These are phyloP conservation scores for Nephila pilipes DNA, from an alignment of 1,140 invertebrate genomes.

Conservation along the genomic window DNA sequence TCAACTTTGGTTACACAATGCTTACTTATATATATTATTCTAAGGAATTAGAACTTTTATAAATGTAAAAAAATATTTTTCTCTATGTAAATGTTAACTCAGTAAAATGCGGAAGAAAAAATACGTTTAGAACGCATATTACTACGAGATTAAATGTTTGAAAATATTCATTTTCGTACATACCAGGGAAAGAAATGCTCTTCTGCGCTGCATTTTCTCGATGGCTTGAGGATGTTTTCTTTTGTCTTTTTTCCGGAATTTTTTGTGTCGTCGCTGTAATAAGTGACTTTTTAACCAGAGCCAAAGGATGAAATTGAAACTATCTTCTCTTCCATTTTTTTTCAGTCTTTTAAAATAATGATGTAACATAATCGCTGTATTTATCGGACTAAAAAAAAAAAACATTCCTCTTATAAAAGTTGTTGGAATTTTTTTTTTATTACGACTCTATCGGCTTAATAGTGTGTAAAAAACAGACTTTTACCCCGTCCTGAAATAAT, in stretches of 20 bases:
- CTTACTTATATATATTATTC: no score
- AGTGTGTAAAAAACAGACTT: neutral
- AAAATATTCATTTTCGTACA: neutral
- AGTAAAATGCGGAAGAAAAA: no score
- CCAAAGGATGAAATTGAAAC: neutral
- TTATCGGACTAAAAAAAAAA: neutral
- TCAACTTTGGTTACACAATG: no score
- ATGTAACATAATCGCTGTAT: neutral
- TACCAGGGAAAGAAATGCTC: neutral
- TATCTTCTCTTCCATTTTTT: neutral
- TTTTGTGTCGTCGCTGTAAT: neutral
- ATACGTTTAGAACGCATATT: neutral
- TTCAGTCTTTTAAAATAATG: neutral
- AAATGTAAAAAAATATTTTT: no score
- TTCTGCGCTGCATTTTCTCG: neutral
- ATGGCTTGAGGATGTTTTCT: neutral
- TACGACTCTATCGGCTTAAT: neutral
- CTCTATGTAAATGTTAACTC: no score
- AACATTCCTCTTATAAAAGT: neutral
- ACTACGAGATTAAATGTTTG: neutral
- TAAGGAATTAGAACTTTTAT: no score
- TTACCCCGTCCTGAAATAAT: neutral
- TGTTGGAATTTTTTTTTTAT: neutral
- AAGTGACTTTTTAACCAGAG: neutral
- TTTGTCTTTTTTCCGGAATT: neutral